Percentiles rank a stretch among this genome's conserved stretches.
phyloP scores from a whole-genome alignment of 23 tunicate species.

The Trididemnum clinides region DNA sequence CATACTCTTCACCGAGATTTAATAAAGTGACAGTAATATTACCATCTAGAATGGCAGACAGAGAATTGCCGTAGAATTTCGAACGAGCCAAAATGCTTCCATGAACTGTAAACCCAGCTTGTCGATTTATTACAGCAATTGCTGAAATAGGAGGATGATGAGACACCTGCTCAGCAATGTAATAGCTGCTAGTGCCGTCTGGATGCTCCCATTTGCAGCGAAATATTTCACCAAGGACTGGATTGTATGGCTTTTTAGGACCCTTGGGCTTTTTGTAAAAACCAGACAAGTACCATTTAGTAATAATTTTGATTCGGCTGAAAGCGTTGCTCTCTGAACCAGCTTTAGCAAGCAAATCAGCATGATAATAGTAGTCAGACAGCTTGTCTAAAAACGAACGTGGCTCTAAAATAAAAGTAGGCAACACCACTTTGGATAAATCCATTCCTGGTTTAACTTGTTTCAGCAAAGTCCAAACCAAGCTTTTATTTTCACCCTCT shows the following conservation, averaged over 20 bases:
- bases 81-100: conserved; percentile 67
- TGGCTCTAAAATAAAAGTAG: conserved; percentile 69
- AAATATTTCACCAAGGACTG: conserved; percentile 63
- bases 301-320: conserved; percentile 46
- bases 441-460: conserved; percentile 77
- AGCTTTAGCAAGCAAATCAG: conserved; percentile 48
- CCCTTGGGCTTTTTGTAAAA: conserved; percentile 77
- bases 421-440: conserved; percentile 71
- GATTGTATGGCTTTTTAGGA: conserved; percentile 67
- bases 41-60: conserved; percentile 72
- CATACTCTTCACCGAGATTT: conserved; percentile 61
- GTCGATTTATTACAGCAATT: conserved; percentile 50
- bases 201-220: conserved; percentile 76
- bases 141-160: conserved; percentile 80
- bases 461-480: conserved; percentile 55
- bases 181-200: conserved; percentile 42
- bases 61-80: conserved; percentile 67
- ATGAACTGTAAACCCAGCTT: conserved; percentile 56
- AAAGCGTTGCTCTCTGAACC: conserved; percentile 40
- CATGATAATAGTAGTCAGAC: conserved; percentile 70
- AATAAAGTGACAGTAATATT: conserved; percentile 22
- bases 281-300: conserved; percentile 71
- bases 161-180: conserved; percentile 69
- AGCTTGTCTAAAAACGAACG: conserved; percentile 66
- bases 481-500: conserved; percentile 60